Evolutionary conservation across 1,140 invertebrate species (phyloP).

Genomic region (Zaprionus lachaisei): DNA sequence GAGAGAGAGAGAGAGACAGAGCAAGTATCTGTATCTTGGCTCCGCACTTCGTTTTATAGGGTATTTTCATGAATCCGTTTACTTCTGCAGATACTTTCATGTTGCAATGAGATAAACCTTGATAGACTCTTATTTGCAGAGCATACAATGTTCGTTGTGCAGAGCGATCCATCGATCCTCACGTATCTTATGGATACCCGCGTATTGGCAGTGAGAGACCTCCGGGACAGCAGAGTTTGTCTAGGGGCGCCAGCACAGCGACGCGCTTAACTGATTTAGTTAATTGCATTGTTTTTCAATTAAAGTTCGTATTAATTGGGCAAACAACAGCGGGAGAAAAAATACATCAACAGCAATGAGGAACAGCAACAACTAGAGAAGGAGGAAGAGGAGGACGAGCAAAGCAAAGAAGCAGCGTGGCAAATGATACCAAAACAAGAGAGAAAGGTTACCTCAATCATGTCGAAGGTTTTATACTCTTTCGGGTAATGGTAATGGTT

Average conservation of each 20-base stretch:
- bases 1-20: background rate
- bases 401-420: background rate
- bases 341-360: background rate
- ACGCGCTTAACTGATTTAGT: slow-evolving; percentile 81
- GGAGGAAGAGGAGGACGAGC: background rate
- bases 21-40: background rate
- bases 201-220: slow-evolving; percentile 6
- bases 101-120: background rate
- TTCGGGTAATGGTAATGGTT: background rate
- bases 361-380: background rate
- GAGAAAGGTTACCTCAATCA: background rate
- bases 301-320: slow-evolving; percentile 81
- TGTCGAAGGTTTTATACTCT: background rate
- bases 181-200: background rate
- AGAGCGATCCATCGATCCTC: background rate
- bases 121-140: background rate
- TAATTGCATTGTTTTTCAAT: slow-evolving; percentile 84
- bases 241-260: slow-evolving; percentile 58
- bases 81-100: background rate
- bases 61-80: slow-evolving; percentile 1
- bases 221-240: slow-evolving; percentile 24
- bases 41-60: background rate
- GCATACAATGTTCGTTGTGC: background rate
- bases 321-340: slow-evolving; percentile 46
- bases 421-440: slow-evolving; percentile 8